Conservation (phyloP, 2,888 invertebrate genomes). For the Watsonalla binaria region DNA sequence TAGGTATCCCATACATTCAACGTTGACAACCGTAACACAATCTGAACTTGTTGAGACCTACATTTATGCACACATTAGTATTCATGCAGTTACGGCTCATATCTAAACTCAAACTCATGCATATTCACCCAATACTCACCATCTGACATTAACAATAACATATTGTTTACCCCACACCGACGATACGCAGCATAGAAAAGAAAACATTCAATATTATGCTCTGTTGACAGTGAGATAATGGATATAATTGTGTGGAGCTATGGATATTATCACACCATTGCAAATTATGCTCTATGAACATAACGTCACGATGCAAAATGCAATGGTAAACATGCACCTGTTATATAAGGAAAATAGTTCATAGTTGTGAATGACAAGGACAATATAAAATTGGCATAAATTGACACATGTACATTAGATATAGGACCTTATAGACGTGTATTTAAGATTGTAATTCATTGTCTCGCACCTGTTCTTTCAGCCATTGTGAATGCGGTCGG, state of each 20-base stretch:
- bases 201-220: constrained; percentile 18
- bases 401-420: not conserved
- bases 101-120: constrained; percentile 24
- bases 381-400: not conserved
- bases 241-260: not conserved
- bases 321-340: not conserved
- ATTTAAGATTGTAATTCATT: not conserved
- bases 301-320: not conserved
- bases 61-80: not conserved
- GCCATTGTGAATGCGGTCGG: constrained; percentile 94
- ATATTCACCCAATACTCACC: constrained; percentile 40
- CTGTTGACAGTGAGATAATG: not conserved
- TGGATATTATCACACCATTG: no score
- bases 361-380: not conserved
- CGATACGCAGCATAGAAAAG: constrained; percentile 50
- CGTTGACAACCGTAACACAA: not conserved
- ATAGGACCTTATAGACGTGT: not conserved
- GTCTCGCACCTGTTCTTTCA: constrained; percentile 87
- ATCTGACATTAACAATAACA: constrained; percentile 38
- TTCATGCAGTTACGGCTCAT: not conserved
- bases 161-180: constrained; percentile 36
- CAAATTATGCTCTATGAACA: not conserved
- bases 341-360: not conserved
- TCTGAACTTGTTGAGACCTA: no score
- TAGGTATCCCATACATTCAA: no score